phyloP scores from a whole-genome alignment of 1,140 invertebrate species.

The Pomacea maculata region DNA sequence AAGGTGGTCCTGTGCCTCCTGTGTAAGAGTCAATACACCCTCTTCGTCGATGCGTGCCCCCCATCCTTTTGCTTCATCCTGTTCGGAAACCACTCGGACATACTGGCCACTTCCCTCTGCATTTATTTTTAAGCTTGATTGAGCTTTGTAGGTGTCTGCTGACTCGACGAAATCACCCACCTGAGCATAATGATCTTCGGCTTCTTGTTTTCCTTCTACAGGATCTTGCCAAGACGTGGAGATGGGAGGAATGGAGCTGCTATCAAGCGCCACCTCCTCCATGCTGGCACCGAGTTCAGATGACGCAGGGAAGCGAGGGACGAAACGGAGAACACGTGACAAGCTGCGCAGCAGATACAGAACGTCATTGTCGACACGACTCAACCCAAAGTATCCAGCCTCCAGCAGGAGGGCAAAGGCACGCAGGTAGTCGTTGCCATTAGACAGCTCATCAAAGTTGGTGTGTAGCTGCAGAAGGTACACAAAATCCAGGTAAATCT shows the following conservation, averaged over 20 bases:
- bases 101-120: not conserved
- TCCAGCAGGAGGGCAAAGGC: slow-evolving; percentile 52
- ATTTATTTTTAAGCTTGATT: not conserved
- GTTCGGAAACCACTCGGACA: not conserved
- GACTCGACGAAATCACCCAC: slow-evolving; percentile 12
- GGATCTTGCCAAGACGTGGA: not conserved
- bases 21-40: not conserved
- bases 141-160: not conserved
- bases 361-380: slow-evolving; percentile 34
- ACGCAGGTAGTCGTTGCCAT: slow-evolving; percentile 46
- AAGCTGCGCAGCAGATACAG: slow-evolving; percentile 12
- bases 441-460: slow-evolving; percentile 46
- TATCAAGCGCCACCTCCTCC: not conserved
- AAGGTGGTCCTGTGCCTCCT: not conserved
- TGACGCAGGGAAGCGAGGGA: not conserved
- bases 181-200: slow-evolving; percentile 1
- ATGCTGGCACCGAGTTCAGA: not conserved
- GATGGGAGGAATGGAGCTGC: not conserved
- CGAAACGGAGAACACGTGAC: not conserved
- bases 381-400: slow-evolving; percentile 49
- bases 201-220: not conserved
- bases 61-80: not conserved
- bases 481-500: slow-evolving; percentile 53
- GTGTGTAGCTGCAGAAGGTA: slow-evolving; percentile 46
- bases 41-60: not conserved